Base-by-base conservation (phyloP, 2,113 vertebrate species). In the Hemibagrus wyckioides region DNA sequence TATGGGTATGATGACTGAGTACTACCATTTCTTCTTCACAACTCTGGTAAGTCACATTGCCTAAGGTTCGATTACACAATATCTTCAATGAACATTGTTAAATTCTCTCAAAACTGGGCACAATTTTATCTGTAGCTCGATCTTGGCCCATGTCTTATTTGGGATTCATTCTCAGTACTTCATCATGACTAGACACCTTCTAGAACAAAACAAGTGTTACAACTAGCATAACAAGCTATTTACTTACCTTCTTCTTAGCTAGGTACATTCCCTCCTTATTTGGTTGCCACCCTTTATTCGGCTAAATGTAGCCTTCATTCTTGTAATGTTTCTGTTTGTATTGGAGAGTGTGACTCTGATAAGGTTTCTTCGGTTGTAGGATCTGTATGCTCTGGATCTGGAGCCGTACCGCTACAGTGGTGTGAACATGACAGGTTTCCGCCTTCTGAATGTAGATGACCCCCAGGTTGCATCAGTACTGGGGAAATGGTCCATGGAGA, bases 1-100 rank as follows among this genome's bases (percentile, higher is more conserved):
- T 85, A 98, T 99, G 98, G 98, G 98, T 77, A 99, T 99, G 98
- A 99, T 99, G 98, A 99, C 98, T 0, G 98, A 99, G 90, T 99
- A 99, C 89, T 99, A 99, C 89, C 98, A 99, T 91, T 99, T 97
- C 93, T 98, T 99, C 93, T 99, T 99, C 92, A 99, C 98, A 59
- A 98, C 98, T 17, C 90, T 99, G 96, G 98, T 99, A 95, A 97
- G 97, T 89, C 15, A 54, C 57, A 54, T 4, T 17, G 15, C 28
- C 28, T 30, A 30, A 52, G 2, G 30, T 80, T 36, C 6, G 17
- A 56, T 23, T 56, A 56, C 28, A 30, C 14, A 54, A 33, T 79
- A 54, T 52, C 0, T 77, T 77, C 75, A 17, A 17, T 52, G 10
- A 41, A 10, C 23, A 71, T 36, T 21, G 33, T 69, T 36, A 36